Evolutionary conservation across 2,888 invertebrate species (phyloP).

Genomic region (Ypsolopha scabrella): DNA sequence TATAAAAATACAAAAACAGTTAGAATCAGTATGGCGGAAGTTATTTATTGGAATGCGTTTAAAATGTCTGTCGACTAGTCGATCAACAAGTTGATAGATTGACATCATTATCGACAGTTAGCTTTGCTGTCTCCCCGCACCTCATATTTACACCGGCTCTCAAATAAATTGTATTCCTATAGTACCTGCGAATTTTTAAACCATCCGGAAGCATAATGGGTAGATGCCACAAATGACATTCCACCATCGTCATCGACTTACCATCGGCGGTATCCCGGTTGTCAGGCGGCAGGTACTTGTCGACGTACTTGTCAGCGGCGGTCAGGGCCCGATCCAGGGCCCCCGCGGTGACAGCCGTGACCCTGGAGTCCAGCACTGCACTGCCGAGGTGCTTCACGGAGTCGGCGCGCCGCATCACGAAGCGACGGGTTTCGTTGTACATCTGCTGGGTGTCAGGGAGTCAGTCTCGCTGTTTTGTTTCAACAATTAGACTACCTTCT

Average conservation of each 20-base stretch:
- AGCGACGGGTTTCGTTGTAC: slow-evolving; percentile 83
- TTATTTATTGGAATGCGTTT: no score
- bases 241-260: slow-evolving; percentile 30
- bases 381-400: slow-evolving; percentile 84
- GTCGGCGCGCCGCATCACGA: slow-evolving; percentile 82
- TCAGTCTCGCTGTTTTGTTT: background rate
- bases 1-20: no score
- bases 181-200: no score
- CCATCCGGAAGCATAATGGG: no score
- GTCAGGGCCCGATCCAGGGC: slow-evolving; percentile 81
- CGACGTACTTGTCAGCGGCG: slow-evolving; percentile 85
- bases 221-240: no score
- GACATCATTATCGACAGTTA: no score
- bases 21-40: no score
- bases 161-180: no score
- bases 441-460: slow-evolving; percentile 63
- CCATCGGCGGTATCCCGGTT: slow-evolving; percentile 75
- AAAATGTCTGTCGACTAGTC: no score
- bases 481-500: background rate
- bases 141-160: no score
- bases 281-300: slow-evolving; percentile 82
- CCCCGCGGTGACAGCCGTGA: slow-evolving; percentile 80
- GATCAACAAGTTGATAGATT: no score
- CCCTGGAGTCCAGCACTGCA: slow-evolving; percentile 76
- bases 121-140: no score